phyloP scores from a whole-genome alignment of 2,113 vertebrate genomes.

The Crotalus tigris region DNA sequence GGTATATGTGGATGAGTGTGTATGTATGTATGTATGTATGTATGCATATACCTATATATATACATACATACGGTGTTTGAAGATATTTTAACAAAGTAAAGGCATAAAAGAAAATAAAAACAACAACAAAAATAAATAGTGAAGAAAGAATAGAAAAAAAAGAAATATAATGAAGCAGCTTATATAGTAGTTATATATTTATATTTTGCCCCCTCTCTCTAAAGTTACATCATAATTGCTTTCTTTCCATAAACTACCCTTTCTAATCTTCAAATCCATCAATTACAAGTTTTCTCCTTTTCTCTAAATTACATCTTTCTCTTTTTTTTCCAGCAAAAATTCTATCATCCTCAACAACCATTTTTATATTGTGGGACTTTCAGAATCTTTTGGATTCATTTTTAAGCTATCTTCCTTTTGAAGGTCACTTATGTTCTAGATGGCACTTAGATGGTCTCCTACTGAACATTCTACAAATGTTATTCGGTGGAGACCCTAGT shows the following conservation, averaged over 20 bases:
- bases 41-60: too few relatives aligned
- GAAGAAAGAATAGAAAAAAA: not conserved
- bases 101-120: not conserved
- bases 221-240: not conserved
- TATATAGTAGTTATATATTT: not conserved
- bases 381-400: not conserved
- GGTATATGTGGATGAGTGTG: not conserved
- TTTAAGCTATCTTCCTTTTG: not conserved
- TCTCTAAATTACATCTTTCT: not conserved
- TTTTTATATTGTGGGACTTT: not conserved
- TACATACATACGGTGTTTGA: not conserved
- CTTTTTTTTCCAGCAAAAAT: not conserved
- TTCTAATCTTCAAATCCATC: not conserved
- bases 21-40: too few relatives aligned
- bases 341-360: not conserved
- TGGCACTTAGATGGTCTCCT: not conserved
- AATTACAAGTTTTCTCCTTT: not conserved
- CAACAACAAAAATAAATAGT: not conserved
- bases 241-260: not conserved
- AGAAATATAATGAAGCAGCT: not conserved
- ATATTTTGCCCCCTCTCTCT: not conserved
- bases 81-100: not conserved
- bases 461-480: not conserved
- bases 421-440: not conserved
- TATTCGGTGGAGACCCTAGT: constrained; percentile 1